Evolutionary conservation across 2,113 vertebrate species (phyloP), one percentile per base, ranked within the genome.

Genomic region (Chloropsis cyanopogon): DNA sequence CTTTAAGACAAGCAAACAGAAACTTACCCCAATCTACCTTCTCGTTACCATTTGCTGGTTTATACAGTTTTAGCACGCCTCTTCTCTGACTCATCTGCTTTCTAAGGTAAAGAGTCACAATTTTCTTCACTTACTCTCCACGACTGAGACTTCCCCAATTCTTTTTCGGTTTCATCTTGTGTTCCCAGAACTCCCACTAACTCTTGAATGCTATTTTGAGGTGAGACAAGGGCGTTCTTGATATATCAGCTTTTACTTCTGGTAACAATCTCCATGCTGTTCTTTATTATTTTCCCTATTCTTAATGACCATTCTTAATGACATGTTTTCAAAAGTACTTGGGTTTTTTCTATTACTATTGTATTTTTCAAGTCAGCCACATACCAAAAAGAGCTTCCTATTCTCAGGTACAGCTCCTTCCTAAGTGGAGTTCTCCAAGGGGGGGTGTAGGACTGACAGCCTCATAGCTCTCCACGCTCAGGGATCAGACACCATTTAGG

Each of bases 111-210:
- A 78, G 53, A 96, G 70, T 37, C 66, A 80, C 33, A 54, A 56
- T 88, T 87, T 91, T 89, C 72, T 90, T 82, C 56, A 84, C 72
- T 61, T 61, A 37, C 21, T 56, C 52, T 86, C 60, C 63, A 59
- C 0, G 65, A 81, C 56, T 11, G 17, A 92, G 83, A 96, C 57
- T 86, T 90, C 94, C 82, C 37, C 0, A 3, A 47, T 63, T 65
- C 50, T 75, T 93, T 90, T 83, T 41, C 86, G 84, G 80, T 46
- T 92, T 90, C 56, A 71, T 73, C 64, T 86, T 17, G 4, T 68
- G 76, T 56, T 96, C 86, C 56, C 86, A 90, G 47, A 96, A 88
- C 92, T 95, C 94, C 86, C 86, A 95, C 85, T 35, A 71, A 94
- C 52, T 91, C 86, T 23, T 15, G 2, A 78, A 81, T 81, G 83